phyloP scores from a whole-genome alignment of 2,113 vertebrate genomes.

The Micronisus gabar region DNA sequence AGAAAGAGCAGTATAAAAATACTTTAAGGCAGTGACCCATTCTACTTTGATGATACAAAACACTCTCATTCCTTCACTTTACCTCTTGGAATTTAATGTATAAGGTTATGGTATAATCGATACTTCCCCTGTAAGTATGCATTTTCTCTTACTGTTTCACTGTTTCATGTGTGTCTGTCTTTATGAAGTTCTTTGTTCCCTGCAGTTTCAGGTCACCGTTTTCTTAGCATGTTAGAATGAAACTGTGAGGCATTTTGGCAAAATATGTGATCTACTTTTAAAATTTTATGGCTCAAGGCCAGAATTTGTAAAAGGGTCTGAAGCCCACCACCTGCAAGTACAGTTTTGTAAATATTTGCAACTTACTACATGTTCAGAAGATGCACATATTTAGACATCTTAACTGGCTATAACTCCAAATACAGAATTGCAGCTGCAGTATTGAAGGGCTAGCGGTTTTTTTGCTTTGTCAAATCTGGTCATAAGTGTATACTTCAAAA shows the following conservation, averaged over 20 bases:
- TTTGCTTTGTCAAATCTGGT: neutral
- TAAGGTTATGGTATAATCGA: neutral
- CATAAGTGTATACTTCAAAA: neutral
- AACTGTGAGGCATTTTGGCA: neutral
- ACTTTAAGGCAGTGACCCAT: neutral
- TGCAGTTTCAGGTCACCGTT: neutral
- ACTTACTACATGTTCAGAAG: neutral
- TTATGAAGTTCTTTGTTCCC: neutral
- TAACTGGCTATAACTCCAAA: neutral
- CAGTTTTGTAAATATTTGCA: neutral
- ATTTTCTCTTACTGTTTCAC: neutral
- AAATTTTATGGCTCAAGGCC: neutral
- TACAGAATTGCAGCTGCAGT: neutral
- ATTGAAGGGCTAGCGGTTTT: neutral
- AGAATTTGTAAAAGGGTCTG: neutral
- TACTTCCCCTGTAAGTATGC: neutral
- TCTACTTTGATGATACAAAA: neutral
- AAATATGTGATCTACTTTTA: neutral
- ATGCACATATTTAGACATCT: neutral
- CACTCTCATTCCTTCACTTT: neutral
- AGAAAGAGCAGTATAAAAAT: neutral
- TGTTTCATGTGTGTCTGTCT: neutral
- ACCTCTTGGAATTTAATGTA: neutral
- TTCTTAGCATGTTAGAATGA: neutral
- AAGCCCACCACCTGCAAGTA: neutral